A percentile compares a stretch with the other conserved stretches of the same genome.
Conservation (phyloP, 2,113 vertebrate genomes). For the Pycnonotus jocosus region DNA sequence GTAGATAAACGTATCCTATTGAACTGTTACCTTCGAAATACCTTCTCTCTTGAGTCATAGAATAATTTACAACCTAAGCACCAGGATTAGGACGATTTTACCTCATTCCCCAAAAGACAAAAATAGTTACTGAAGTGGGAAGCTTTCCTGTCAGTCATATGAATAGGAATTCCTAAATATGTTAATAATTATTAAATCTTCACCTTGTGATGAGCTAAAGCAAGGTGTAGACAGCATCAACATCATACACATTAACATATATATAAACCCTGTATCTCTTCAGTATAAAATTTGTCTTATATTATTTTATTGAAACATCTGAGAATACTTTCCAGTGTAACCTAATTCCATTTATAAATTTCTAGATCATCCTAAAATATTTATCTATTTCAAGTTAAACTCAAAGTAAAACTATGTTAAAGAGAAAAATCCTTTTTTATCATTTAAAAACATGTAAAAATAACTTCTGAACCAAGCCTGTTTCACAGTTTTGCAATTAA, state of each 20-base stretch:
- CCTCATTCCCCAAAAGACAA: slow-evolving; percentile 8
- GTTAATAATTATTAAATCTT: slow-evolving; percentile 4
- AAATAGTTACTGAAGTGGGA: neutral
- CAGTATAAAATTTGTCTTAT: neutral
- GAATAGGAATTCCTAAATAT: neutral
- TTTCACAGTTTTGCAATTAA: neutral
- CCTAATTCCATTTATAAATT: neutral
- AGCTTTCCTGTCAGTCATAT: neutral
- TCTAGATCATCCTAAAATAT: neutral
- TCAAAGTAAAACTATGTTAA: neutral
- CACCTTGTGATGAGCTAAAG: neutral
- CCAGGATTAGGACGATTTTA: slow-evolving; percentile 20
- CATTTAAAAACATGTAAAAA: neutral
- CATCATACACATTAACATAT: neutral
- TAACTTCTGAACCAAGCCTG: neutral
- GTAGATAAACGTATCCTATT: neutral
- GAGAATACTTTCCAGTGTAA: neutral
- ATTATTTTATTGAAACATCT: neutral
- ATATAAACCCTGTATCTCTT: neutral
- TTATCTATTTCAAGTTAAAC: neutral
- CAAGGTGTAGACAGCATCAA: neutral
- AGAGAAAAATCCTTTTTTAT: neutral
- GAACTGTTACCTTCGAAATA: neutral
- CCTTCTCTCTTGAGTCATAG: neutral
- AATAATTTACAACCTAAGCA: neutral